Evolutionary conservation across 2,113 vertebrate species (phyloP).

Genomic region (Sceloporus tristichus): DNA sequence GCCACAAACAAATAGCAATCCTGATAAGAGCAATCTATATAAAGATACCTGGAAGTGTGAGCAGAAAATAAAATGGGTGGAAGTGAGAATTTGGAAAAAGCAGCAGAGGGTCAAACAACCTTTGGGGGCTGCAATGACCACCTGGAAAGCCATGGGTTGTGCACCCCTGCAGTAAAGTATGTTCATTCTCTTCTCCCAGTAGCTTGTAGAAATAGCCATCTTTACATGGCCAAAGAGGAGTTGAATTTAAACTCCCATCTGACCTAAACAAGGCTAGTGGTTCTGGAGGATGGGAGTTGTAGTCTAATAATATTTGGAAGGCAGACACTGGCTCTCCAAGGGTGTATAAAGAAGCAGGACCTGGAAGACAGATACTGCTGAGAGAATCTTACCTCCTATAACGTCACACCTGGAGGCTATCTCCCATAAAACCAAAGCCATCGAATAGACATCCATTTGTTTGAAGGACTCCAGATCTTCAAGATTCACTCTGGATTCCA

Average conservation of each 20-base stretch:
- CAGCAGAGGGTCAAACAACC: neutral
- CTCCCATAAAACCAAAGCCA: conserved; percentile 92
- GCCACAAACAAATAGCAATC: too few relatives aligned
- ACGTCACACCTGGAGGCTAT: conserved; percentile 88
- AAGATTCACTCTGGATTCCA: conserved; percentile 93
- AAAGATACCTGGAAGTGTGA: neutral
- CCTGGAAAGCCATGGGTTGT: neutral
- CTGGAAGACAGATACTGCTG: fast-evolving
- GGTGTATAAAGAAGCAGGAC: neutral
- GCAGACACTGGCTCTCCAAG: neutral
- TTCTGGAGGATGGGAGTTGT: neutral
- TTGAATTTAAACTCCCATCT: neutral
- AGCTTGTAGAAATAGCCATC: neutral
- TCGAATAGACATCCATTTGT: conserved; percentile 94
- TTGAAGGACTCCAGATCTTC: conserved; percentile 93
- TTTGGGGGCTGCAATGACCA: neutral
- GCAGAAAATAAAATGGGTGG: neutral
- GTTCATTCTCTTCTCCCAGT: neutral
- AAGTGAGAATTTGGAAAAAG: neutral
- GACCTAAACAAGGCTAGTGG: neutral
- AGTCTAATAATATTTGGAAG: neutral
- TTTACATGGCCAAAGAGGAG: neutral
- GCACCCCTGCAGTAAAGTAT: neutral
- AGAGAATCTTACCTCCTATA: conserved; percentile 80
- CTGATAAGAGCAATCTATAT: too few relatives aligned